Base-by-base conservation (phyloP, 2,113 vertebrate genomes). In the Lynx canadensis region DNA sequence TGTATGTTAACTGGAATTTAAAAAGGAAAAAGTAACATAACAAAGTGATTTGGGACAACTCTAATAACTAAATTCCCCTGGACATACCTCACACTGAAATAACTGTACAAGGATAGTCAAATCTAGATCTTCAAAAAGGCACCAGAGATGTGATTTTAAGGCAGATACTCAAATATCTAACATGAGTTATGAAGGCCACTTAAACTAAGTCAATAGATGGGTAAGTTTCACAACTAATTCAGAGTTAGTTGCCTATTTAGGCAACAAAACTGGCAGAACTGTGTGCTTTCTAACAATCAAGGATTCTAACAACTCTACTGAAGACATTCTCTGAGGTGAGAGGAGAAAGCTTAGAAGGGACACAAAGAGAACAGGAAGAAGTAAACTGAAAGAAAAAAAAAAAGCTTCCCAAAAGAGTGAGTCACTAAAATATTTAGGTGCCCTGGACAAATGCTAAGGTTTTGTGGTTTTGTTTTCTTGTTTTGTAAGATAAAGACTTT, bases 401-500 rank as follows among this genome's bases (percentile, higher is more conserved):
- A 82, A 6, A 5, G 25, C 21, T 96, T 95, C 80, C 45, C 94
- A 48, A 76, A 95, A 69, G 19, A 81, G 7, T 80, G 73, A 92
- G 66, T 89, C 76, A 85, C 33, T 94, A 29, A 94, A 89, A 48
- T 48, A 89, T 76, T 79, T 50, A 90, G 36, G 55, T 52, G 36
- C 57, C 50, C 71, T 63, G 29, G 21, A 73, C 66, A 91, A 81
- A 88, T 9, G 79, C 57, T 84, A 52, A 85, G 63, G 33, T 79
- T 65, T 76, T 45, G 69, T 81, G 81, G 78, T 57, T 95, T 96
- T 68, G 79, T 85, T 93, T 68, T 68, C 82, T 93, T 89, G 57
- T 83, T 84, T 95, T 84, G 2, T 91, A 76, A 95, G 15, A 89
- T 95, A 88, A 95, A n/a, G 71, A 68, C 36, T 94, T 50, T 80